Base-by-base conservation (phyloP, 2,797 vertebrate genomes). In the Linurgus olivaceus region DNA sequence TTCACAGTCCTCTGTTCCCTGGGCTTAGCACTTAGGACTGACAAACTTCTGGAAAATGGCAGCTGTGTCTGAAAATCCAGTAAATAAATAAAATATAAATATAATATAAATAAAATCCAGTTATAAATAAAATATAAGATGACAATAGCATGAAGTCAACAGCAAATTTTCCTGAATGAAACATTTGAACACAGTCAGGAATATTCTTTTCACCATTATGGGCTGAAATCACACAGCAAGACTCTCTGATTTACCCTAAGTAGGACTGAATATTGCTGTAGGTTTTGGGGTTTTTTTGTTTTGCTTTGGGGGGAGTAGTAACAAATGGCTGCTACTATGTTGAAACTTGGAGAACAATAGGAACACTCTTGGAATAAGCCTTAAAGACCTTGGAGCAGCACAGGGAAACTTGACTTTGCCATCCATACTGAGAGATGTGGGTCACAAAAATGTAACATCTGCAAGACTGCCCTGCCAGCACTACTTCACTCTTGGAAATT, bases 211-310 rank as follows among this genome's bases (percentile, higher is more conserved):
- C 25, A 75, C 31, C 16, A 23, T 37, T 37, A 45, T 0, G 0
- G 38, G 52, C 52, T 72, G 52, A 81, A 77, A 47, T 17, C 25
- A 47, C 5, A 78, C 4, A 61, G 44, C 33, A 72, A 75, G n/a
- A 29, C 11, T 59, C 51, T n/a, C 52, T 35, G 26, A 28, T 47
- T 59, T 45, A 65, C 29, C 65, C 6, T 18, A 28, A 59, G 42
- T 0, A 77, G 6, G 13, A 63, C 14, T 45, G 13, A 52, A 76
- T 54, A 19, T 1, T 38, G 55, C 12, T 31, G 42, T 28, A 44
- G 8, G 33, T 4, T 31, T n/a, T 3, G 13, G 14, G 10, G 8
- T 0, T 0, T 12, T 72, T 50, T 40, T 28, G 12, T 2, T 58
- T 52, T 55, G 29, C 19, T 81, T 68, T n/a, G 28, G 7, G 9